phyloP scores from a whole-genome alignment of 1,140 invertebrate genomes.

The Neodiprion virginianus region DNA sequence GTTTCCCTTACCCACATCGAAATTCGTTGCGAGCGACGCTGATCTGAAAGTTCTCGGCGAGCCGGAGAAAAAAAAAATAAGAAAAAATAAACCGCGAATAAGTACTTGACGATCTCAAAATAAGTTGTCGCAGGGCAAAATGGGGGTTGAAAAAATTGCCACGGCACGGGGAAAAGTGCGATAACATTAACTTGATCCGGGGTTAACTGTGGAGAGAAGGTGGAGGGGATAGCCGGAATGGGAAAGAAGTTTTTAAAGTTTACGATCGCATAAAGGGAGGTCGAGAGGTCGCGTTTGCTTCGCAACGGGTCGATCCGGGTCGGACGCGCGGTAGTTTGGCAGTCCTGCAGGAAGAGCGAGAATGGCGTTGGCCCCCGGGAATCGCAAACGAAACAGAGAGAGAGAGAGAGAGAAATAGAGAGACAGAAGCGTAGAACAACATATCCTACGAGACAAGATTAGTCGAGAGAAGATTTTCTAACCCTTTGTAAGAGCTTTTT shows the following conservation, averaged over 20 bases:
- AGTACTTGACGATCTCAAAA: too few species aligned
- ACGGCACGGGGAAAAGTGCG: neutral
- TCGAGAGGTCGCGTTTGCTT: constrained; percentile 6
- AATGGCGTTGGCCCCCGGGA: neutral
- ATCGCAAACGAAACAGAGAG: too few species aligned
- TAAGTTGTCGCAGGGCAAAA: too few species aligned
- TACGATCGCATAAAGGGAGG: constrained; percentile 6
- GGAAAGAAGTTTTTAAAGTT: constrained; percentile 3
- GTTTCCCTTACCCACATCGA: too few species aligned
- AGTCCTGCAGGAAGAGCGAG: neutral
- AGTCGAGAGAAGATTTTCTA: too few species aligned
- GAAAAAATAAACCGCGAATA: neutral
- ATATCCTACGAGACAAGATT: too few species aligned
- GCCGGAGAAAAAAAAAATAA: neutral
- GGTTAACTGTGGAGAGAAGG: neutral
- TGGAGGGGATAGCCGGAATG: neutral
- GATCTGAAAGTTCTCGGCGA: neutral
- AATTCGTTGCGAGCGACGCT: too few species aligned
- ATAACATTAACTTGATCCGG: constrained; percentile 2
- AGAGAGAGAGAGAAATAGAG: too few species aligned
- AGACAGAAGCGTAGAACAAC: too few species aligned
- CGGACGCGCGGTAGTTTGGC: neutral
- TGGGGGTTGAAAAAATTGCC: neutral
- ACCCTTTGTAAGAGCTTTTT: too few species aligned
- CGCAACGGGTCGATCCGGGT: constrained; percentile 1